A percentile compares a stretch with the other conserved stretches of the same genome.
phyloP scores from a whole-genome alignment of 1,140 invertebrate genomes.

The Ptiloglossa arizonensis region DNA sequence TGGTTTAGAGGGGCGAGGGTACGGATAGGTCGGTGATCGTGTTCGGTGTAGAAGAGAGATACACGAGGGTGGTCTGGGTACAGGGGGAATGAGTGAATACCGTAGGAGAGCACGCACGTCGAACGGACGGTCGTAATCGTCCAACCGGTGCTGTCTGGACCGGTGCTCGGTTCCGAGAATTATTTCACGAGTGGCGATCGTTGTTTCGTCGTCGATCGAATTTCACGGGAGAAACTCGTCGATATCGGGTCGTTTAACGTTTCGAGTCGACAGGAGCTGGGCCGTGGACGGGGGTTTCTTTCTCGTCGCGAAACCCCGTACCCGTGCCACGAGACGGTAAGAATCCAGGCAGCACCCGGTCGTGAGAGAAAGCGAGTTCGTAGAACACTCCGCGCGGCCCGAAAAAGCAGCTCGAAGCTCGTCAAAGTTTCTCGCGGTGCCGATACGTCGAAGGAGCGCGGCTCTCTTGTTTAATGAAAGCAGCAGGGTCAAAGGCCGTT shows the following conservation, averaged over 20 bases:
- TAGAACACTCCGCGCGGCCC: slow-evolving; percentile 34
- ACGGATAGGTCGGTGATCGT: too few species aligned
- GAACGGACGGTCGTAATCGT: slow-evolving; percentile 47
- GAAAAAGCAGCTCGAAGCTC: neutral
- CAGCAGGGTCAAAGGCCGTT: slow-evolving; percentile 13
- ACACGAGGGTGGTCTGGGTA: neutral
- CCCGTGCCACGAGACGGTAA: too few species aligned
- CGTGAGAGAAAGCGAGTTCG: slow-evolving; percentile 10
- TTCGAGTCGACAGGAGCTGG: neutral
- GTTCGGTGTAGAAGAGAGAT: neutral
- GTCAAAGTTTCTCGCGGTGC: neutral
- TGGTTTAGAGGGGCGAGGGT: too few species aligned
- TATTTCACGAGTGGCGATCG: neutral
- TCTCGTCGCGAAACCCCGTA: neutral
- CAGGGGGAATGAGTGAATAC: neutral
- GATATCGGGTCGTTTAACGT: neutral
- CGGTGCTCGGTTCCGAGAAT: too few species aligned
- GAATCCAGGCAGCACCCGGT: slow-evolving; percentile 28
- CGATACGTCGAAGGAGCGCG: neutral
- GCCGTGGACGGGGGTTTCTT: too few species aligned
- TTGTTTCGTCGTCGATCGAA: too few species aligned
- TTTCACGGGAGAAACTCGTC: neutral
- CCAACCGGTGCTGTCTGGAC: slow-evolving; percentile 27
- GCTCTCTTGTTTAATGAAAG: slow-evolving; percentile 2
- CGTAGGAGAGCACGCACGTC: slow-evolving; percentile 11